phyloP scores from a whole-genome alignment of 2,888 invertebrate species.

The Aporophyla lueneburgensis region DNA sequence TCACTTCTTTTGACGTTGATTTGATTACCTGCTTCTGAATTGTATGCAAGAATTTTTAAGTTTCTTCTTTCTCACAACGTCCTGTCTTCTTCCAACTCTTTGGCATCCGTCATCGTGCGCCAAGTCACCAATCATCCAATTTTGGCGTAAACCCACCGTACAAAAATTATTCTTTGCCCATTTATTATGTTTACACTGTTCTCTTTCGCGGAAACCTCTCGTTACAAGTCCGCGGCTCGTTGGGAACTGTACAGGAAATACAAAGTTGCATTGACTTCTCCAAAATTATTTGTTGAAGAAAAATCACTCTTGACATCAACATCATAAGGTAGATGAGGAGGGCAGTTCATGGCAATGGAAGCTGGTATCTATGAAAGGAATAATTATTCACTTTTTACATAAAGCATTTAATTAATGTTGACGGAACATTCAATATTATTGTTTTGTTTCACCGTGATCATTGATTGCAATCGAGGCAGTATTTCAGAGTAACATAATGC shows the following conservation, averaged over 20 bases:
- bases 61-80: background rate
- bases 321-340: slow-evolving; percentile 12
- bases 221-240: slow-evolving; percentile 69
- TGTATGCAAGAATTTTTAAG: background rate
- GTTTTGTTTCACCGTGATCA: slow-evolving; percentile 58
- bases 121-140: slow-evolving; percentile 83
- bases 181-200: slow-evolving; percentile 82
- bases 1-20: background rate
- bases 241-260: slow-evolving; percentile 64
- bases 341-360: background rate
- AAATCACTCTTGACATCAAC: slow-evolving; percentile 42
- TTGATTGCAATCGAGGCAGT: slow-evolving; percentile 20
- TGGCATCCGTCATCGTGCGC: slow-evolving; percentile 62
- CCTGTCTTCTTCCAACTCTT: slow-evolving; percentile 63
- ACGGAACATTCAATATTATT: slow-evolving; percentile 66
- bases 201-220: slow-evolving; percentile 74
- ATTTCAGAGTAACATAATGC: slow-evolving; percentile 6
- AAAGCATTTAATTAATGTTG: slow-evolving; percentile 67
- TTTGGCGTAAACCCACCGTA: slow-evolving; percentile 76
- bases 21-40: too few species aligned
- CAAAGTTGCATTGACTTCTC: slow-evolving; percentile 37
- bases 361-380: slow-evolving; percentile 57
- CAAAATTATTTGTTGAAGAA: slow-evolving; percentile 29
- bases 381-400: slow-evolving; percentile 67
- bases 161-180: slow-evolving; percentile 77